A percentile compares a stretch with the other conserved stretches of the same genome.
These are phyloP conservation scores for Sarcophaga rosellei DNA, from an alignment of 2,888 invertebrate genomes.

Conservation along the genomic window DNA sequence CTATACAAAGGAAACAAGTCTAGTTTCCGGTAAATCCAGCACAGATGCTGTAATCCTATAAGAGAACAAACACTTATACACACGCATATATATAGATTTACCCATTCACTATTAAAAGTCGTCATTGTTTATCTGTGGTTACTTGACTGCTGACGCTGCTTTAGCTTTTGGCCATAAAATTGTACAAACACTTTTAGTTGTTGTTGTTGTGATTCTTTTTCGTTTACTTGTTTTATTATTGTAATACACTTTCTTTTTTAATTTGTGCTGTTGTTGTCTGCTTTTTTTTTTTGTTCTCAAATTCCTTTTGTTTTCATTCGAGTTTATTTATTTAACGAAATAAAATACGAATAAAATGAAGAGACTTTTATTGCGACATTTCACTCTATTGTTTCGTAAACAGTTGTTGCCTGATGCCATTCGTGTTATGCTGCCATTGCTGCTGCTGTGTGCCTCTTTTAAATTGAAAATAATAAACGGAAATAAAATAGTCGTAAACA, in stretches of 20 bases:
- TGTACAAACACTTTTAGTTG: not conserved
- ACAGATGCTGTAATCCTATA: constrained; percentile 8
- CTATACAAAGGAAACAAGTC: constrained; percentile 31
- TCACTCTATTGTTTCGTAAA: too few relatives aligned
- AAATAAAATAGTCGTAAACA: too few relatives aligned
- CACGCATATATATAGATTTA: not conserved
- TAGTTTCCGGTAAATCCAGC: constrained; percentile 16
- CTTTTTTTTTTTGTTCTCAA: too few relatives aligned
- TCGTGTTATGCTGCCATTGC: too few relatives aligned
- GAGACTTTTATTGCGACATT: not conserved
- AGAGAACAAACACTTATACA: not conserved
- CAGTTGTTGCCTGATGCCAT: too few relatives aligned
- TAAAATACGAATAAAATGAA: not conserved
- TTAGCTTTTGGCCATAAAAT: constrained; percentile 46
- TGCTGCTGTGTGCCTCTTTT: too few relatives aligned
- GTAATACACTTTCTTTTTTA: too few relatives aligned
- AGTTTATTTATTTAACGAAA: not conserved
- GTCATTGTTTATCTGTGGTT: constrained; percentile 27
- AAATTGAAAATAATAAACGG: too few relatives aligned
- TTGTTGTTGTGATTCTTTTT: too few relatives aligned
- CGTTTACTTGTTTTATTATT: too few relatives aligned
- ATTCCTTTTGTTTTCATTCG: too few relatives aligned
- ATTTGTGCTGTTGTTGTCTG: too few relatives aligned
- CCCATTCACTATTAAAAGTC: not conserved
- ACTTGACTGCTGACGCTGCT: not conserved